Percentiles rank a stretch among this genome's conserved stretches.
Evolutionary conservation across 2,888 invertebrate genomes (phyloP).

Genomic region (Noctua fimbriata): DNA sequence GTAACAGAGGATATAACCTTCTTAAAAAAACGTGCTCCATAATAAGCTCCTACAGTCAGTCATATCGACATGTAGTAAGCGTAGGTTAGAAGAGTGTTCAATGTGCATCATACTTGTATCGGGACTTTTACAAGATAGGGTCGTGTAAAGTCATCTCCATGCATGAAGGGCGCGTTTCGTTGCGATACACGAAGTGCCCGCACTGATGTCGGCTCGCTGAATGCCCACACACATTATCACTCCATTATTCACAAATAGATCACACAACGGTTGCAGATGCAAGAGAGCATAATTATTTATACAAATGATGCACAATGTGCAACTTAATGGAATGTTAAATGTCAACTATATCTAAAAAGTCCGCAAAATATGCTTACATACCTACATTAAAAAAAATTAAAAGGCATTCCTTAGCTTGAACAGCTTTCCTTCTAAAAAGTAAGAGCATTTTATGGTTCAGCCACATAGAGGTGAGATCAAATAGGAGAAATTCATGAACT

Average conservation of each 20-base stretch:
- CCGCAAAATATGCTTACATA: conserved; percentile 36
- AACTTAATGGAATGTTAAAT: conserved; percentile 65
- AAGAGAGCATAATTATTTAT: conserved; percentile 49
- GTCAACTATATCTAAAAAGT: conserved; percentile 44
- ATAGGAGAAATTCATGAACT: conserved; percentile 63
- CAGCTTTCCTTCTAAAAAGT: conserved; percentile 18
- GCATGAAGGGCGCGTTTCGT: neutral
- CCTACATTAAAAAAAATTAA: conserved; percentile 13
- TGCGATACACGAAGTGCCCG: neutral
- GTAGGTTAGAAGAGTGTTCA: neutral
- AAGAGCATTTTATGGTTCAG: conserved; percentile 24
- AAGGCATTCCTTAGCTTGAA: conserved; percentile 25
- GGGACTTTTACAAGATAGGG: neutral
- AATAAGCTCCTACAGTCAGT: neutral
- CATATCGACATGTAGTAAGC: neutral
- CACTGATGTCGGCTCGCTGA: neutral
- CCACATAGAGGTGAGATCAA: conserved; percentile 51
- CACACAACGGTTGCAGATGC: conserved; percentile 43
- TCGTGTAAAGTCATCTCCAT: neutral
- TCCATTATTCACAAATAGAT: conserved; percentile 24
- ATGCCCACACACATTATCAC: conserved; percentile 24
- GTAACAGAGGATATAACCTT: neutral
- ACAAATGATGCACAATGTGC: conserved; percentile 30
- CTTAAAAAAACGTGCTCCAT: neutral
- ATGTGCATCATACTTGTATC: neutral